Evolutionary conservation across 1,140 invertebrate genomes (phyloP), one percentile per base, ranked within the genome.

Genomic region (Hycleus cichorii): DNA sequence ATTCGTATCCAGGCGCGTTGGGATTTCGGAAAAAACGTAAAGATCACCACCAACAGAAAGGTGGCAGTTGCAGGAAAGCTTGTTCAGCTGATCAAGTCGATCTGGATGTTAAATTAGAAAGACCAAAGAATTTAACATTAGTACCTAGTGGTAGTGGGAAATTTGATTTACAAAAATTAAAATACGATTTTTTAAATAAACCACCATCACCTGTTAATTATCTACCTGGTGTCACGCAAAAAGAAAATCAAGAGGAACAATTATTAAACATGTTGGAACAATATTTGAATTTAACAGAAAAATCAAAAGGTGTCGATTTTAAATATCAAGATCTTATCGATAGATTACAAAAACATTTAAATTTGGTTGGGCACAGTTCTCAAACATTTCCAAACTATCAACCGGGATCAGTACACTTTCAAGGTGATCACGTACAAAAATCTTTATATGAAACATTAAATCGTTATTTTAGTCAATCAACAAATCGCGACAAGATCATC

Each of bases 1-100:
- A 84, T 12, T 89, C 87, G 0, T 90, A 88, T 71, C 88, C 85
- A 0, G 87, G 86, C 0, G 86, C 81, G 39, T 69, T 86, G 24
- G 76, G 74, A 0, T 81, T 82, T 49, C 73, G 78, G 2, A 76
- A 78, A 2, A 80, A 79, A 51, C 74, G 79, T 43, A 79, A 80
- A 39, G 74, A 79, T 9, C 77, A 79, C 47, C 75, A 77, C n/a
- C 75, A 77, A 11, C 68, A 79, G 7, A 84, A 83, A 60, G 83
- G 84, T 3, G 86, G 80, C 25, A 87, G 81, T 58, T 84, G 81
- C 58, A 70, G 85, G 25, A 83, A 84, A 42, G 76, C 79, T 0
- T 80, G 80, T 47, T 83, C 81, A 0, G 82, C 82, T 0, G 83
- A 86, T 59, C 83, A 86, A 57, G 79, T 77, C 2, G 80, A 81